Evolutionary conservation across 2,113 vertebrate species (phyloP).

Genomic region (Leuciscus idus): DNA sequence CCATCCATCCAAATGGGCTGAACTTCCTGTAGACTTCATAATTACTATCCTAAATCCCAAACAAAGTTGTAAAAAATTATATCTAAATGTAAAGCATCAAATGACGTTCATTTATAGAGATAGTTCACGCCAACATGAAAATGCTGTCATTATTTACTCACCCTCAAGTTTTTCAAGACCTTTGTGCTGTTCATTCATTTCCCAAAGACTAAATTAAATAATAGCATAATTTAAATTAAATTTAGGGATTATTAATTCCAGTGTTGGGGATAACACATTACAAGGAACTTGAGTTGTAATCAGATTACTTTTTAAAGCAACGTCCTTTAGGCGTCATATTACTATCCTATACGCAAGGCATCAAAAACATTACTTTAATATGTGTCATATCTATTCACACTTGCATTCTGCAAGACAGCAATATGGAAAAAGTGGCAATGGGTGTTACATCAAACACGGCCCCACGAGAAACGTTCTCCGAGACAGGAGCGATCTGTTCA

Average conservation of each 20-base stretch:
- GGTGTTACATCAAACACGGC: constrained; percentile 11
- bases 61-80: neutral
- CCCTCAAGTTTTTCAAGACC: neutral
- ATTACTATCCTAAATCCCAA: neutral
- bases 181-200: neutral
- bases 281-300: no score
- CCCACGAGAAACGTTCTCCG: neutral
- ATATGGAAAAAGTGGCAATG: constrained; percentile 13
- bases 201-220: neutral
- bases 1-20: no score
- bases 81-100: no score
- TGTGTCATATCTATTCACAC: constrained; percentile 1
- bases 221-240: neutral
- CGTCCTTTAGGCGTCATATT: neutral
- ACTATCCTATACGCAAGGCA: neutral
- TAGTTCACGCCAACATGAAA: no score
- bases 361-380: neutral
- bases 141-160: neutral
- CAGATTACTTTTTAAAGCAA: no score
- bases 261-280: no score
- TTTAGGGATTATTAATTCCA: no score
- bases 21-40: neutral
- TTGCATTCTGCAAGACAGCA: neutral
- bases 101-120: no score
- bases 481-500: constrained; percentile 23